Percentiles rank a stretch among this genome's conserved stretches.
These are phyloP conservation scores for Phengaris alcon DNA, from an alignment of 2,888 invertebrate genomes.

Conservation along the genomic window DNA sequence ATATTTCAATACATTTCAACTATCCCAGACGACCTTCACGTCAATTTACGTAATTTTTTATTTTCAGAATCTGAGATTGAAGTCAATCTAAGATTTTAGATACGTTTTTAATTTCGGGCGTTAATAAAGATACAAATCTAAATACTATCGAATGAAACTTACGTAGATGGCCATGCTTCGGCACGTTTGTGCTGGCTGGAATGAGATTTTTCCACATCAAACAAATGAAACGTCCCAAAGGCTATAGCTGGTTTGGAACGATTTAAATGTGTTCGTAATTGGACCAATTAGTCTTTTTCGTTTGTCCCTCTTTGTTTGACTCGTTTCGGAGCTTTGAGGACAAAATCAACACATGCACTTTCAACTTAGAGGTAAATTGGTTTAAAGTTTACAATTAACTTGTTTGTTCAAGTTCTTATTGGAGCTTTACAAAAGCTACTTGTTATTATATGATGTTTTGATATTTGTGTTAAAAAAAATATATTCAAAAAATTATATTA, in stretches of 20 bases:
- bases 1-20: too few relatives aligned
- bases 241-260: conserved; percentile 30
- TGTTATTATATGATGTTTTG: not conserved
- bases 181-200: too few relatives aligned
- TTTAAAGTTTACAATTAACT: conserved; percentile 43
- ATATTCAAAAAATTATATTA: too few relatives aligned
- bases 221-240: conserved; percentile 12
- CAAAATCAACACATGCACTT: conserved; percentile 43
- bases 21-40: too few relatives aligned
- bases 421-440: not conserved
- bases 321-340: conserved; percentile 39
- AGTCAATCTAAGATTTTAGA: too few relatives aligned
- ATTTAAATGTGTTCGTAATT: conserved; percentile 37
- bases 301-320: conserved; percentile 41
- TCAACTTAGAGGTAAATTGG: conserved; percentile 42
- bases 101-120: too few relatives aligned
- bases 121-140: too few relatives aligned
- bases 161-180: too few relatives aligned
- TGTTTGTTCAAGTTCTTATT: conserved; percentile 32
- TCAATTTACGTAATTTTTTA: too few relatives aligned
- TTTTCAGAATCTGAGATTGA: too few relatives aligned
- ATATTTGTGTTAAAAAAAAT: too few relatives aligned
- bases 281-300: conserved; percentile 36
- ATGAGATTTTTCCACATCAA: not conserved
- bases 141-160: too few relatives aligned